phyloP scores from a whole-genome alignment of 1,140 invertebrate genomes.

The Carposina sasakii region DNA sequence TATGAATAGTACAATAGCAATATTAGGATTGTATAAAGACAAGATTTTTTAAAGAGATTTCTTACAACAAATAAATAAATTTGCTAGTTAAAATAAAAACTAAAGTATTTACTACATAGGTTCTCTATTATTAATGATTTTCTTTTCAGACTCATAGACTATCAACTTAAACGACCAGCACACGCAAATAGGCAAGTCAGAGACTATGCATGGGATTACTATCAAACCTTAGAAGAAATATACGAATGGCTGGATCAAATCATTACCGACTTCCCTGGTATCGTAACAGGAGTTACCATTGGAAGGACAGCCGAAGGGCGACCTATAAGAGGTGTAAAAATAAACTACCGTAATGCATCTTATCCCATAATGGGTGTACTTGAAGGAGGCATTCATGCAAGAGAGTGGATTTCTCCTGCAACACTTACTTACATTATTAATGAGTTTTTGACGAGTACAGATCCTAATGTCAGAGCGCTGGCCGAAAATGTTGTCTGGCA shows the following conservation, averaged over 20 bases:
- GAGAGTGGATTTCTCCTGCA: slow-evolving; percentile 86
- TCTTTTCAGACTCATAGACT: slow-evolving; percentile 34
- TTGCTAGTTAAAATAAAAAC: too few species aligned
- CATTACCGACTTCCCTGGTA: slow-evolving; percentile 38
- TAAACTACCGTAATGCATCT: not conserved
- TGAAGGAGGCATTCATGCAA: slow-evolving; percentile 78
- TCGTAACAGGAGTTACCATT: slow-evolving; percentile 54
- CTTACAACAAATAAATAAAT: too few species aligned
- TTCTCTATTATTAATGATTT: too few species aligned
- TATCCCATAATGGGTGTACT: slow-evolving; percentile 33
- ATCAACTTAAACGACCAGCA: slow-evolving; percentile 26
- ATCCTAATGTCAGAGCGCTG: slow-evolving; percentile 52
- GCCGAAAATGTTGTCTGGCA: slow-evolving; percentile 74
- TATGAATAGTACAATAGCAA: too few species aligned
- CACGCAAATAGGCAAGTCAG: slow-evolving; percentile 8
- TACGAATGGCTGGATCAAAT: slow-evolving; percentile 62
- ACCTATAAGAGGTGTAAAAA: slow-evolving; percentile 70
- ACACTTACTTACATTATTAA: slow-evolving; percentile 77
- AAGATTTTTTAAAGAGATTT: too few species aligned
- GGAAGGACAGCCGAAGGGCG: slow-evolving; percentile 71
- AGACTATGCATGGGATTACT: slow-evolving; percentile 56
- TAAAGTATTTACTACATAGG: too few species aligned
- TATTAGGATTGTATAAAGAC: too few species aligned
- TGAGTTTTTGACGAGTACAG: slow-evolving; percentile 70
- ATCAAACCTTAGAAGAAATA: slow-evolving; percentile 64